Conservation (phyloP, 2,797 vertebrate genomes). For the Sebastes dallii region DNA sequence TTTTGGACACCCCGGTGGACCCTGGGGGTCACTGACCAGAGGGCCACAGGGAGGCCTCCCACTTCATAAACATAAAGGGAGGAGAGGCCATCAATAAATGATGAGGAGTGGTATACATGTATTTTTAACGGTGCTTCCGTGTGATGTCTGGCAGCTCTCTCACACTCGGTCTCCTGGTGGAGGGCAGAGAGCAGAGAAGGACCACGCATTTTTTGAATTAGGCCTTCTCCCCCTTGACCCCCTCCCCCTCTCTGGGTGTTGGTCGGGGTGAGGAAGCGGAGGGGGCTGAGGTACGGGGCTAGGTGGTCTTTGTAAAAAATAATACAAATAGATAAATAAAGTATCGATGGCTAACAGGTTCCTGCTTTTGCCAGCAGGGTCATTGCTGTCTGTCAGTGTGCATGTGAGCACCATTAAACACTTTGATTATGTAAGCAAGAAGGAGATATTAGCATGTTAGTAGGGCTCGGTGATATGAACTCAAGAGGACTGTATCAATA, state of each 20-base stretch:
- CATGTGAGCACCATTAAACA: not conserved
- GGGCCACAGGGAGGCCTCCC: constrained; percentile 74
- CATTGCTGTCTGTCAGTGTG: constrained; percentile 22
- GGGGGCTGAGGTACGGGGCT: constrained; percentile 32
- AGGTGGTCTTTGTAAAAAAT: constrained; percentile 46
- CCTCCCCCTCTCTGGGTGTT: not conserved
- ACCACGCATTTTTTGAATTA: constrained; percentile 57
- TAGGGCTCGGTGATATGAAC: not conserved
- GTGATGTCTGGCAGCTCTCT: constrained; percentile 84
- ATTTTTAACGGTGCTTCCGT: constrained; percentile 83
- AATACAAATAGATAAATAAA: not conserved
- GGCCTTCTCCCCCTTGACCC: constrained; percentile 1
- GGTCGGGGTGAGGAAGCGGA: constrained; percentile 8
- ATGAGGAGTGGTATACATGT: constrained; percentile 86
- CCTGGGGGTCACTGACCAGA: constrained; percentile 74
- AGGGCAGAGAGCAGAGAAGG: constrained; percentile 76
- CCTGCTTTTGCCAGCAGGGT: constrained; percentile 21
- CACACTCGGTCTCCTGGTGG: constrained; percentile 66
- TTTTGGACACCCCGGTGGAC: constrained; percentile 69
- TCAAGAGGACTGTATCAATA: not conserved
- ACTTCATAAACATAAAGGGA: constrained; percentile 86
- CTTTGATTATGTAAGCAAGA: not conserved
- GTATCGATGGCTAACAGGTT: constrained; percentile 32
- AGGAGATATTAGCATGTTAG: not conserved
- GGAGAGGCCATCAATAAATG: constrained; percentile 84